phyloP scores from a whole-genome alignment of 2,113 vertebrate genomes.

The Ameiurus melas region DNA sequence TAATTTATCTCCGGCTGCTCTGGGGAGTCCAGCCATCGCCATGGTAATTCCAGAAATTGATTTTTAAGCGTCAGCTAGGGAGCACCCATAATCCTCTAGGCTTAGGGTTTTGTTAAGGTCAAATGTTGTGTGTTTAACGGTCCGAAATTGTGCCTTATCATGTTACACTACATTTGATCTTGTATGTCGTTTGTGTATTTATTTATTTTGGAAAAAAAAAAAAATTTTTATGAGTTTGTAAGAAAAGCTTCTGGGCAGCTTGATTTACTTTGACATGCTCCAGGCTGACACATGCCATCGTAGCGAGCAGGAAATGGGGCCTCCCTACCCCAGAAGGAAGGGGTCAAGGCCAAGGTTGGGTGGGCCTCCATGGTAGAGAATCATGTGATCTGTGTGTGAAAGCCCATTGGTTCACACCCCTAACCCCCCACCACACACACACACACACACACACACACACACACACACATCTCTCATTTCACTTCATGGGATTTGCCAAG shows the following conservation, averaged over 20 bases:
- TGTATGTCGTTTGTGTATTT: background rate
- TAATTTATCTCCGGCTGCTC: slow-evolving; percentile 29
- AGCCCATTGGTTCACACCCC: slow-evolving; percentile 37
- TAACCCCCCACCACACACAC: too few relatives aligned
- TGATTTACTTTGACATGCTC: slow-evolving; percentile 44
- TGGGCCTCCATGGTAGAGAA: slow-evolving; percentile 37
- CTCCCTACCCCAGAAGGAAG: slow-evolving; percentile 26
- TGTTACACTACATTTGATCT: background rate
- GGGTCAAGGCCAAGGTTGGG: slow-evolving; percentile 56
- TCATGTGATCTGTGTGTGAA: slow-evolving; percentile 42
- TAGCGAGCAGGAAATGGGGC: slow-evolving; percentile 49
- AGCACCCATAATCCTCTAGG: slow-evolving; percentile 42
- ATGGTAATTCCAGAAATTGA: slow-evolving; percentile 53
- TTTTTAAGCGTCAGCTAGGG: slow-evolving; percentile 43
- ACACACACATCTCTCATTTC: background rate
- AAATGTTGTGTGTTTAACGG: background rate
- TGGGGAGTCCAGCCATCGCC: slow-evolving; percentile 38
- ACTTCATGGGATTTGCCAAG: slow-evolving; percentile 31
- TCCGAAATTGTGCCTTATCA: background rate
- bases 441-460: too few relatives aligned
- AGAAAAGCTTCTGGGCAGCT: background rate
- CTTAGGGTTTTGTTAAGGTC: slow-evolving; percentile 28
- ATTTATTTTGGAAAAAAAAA: too few relatives aligned
- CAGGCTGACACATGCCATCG: slow-evolving; percentile 39
- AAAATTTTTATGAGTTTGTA: too few relatives aligned